These are phyloP conservation scores for Luehdorfia chinensis DNA, from an alignment of 1,140 invertebrate genomes.

Conservation along the genomic window DNA sequence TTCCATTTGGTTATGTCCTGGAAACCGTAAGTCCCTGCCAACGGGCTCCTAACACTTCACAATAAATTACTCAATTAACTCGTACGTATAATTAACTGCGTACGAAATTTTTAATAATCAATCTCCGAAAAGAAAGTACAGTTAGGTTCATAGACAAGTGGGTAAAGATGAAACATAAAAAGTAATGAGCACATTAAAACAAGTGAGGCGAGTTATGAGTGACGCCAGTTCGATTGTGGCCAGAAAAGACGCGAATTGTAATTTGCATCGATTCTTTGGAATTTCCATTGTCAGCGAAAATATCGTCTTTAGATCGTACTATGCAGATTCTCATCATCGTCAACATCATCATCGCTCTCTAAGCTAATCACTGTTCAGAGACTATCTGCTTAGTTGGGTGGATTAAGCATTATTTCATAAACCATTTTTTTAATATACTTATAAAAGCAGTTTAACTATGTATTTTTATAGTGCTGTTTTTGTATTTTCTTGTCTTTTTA, in stretches of 20 bases:
- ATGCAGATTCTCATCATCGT: too few species aligned
- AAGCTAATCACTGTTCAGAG: too few species aligned
- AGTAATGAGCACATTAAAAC: slow-evolving; percentile 63
- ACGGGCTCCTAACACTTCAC: slow-evolving; percentile 26
- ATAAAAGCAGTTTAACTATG: too few species aligned
- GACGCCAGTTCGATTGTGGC: slow-evolving; percentile 27
- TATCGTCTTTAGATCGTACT: too few species aligned
- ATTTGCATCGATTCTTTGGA: neutral
- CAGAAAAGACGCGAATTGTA: slow-evolving; percentile 26
- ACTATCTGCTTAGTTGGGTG: too few species aligned
- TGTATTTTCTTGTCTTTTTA: too few species aligned
- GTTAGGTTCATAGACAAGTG: slow-evolving; percentile 46
- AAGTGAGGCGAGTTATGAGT: slow-evolving; percentile 47
- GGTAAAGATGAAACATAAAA: slow-evolving; percentile 49
- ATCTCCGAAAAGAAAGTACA: slow-evolving; percentile 63
- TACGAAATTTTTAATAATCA: slow-evolving; percentile 67
- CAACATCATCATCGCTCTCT: too few species aligned
- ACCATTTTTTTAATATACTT: too few species aligned
- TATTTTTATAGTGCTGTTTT: too few species aligned
- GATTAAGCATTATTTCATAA: too few species aligned
- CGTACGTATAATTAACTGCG: slow-evolving; percentile 52
- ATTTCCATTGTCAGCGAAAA: too few species aligned
- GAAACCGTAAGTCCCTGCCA: neutral
- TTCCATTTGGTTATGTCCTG: slow-evolving; percentile 8
- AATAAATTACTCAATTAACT: slow-evolving; percentile 65